Conservation (phyloP, 2,113 vertebrate genomes). For the Pollimyrus isidori region DNA sequence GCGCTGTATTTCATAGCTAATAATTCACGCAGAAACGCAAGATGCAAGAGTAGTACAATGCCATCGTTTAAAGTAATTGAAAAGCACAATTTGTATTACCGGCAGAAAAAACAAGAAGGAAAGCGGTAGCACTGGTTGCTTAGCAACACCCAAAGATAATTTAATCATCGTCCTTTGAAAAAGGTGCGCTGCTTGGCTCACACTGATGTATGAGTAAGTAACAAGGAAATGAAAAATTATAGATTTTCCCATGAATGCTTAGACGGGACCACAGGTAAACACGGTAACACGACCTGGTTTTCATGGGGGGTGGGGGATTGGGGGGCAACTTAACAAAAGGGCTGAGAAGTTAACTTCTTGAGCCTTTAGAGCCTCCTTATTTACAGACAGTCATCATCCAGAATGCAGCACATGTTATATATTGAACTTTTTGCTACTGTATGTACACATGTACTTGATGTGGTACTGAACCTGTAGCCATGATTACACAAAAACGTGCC, state of each 20-base stretch:
- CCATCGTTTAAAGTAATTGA: slow-evolving; percentile 39
- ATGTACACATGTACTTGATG: background rate
- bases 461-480: background rate
- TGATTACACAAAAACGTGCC: background rate
- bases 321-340: background rate
- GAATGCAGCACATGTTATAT: background rate
- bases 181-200: background rate
- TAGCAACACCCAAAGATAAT: slow-evolving; percentile 47
- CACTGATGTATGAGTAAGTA: background rate
- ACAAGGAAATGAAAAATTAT: background rate
- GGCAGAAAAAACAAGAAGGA: slow-evolving; percentile 28
- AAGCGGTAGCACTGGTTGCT: slow-evolving; percentile 43
- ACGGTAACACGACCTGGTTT: background rate
- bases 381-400: background rate
- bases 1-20: slow-evolving; percentile 7
- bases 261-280: background rate
- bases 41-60: slow-evolving; percentile 15
- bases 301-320: background rate
- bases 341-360: background rate
- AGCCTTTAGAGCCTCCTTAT: background rate
- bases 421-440: background rate
- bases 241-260: background rate
- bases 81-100: slow-evolving; percentile 28
- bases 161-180: slow-evolving; percentile 15
- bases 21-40: slow-evolving; percentile 14